Evolutionary conservation across 2,888 invertebrate genomes (phyloP).

Genomic region (Scaptodrosophila latifasciaeformis): DNA sequence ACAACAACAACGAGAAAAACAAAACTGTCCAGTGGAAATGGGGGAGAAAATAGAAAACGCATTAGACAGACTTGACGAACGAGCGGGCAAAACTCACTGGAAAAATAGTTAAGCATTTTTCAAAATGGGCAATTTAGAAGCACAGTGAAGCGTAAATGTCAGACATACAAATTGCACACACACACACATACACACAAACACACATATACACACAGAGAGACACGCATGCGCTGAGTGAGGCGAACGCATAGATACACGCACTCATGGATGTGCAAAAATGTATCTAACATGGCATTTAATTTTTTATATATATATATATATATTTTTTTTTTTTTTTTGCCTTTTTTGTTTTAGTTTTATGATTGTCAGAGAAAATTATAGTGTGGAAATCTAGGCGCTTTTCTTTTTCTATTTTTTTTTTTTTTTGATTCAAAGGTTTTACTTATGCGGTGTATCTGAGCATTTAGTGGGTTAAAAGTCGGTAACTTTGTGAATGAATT

Average conservation of each 20-base stretch:
- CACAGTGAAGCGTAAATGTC: conserved; percentile 58
- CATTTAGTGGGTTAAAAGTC: too few relatives aligned
- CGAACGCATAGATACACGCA: too few relatives aligned
- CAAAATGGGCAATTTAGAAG: conserved; percentile 55
- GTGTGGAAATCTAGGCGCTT: background rate
- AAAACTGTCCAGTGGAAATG: background rate
- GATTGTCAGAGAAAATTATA: background rate
- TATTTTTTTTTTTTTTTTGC: background rate
- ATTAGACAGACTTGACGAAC: conserved; percentile 22
- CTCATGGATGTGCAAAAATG: too few relatives aligned
- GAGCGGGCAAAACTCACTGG: conserved; percentile 42
- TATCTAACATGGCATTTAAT: too few relatives aligned
- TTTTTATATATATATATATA: too few relatives aligned
- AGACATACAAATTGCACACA: background rate
- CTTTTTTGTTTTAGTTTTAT: background rate
- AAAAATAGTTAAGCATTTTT: conserved; percentile 43
- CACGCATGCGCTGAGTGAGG: too few relatives aligned
- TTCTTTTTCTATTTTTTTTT: too few relatives aligned
- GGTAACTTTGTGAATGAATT: too few relatives aligned
- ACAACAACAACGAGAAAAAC: too few relatives aligned
- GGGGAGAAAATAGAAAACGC: conserved; percentile 34
- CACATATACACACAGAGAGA: background rate
- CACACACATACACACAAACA: conserved; percentile 13
- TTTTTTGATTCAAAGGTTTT: too few relatives aligned
- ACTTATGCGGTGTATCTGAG: too few relatives aligned